These are phyloP conservation scores for Girardinus metallicus DNA, from an alignment of 2,797 vertebrate genomes.

Conservation along the genomic window DNA sequence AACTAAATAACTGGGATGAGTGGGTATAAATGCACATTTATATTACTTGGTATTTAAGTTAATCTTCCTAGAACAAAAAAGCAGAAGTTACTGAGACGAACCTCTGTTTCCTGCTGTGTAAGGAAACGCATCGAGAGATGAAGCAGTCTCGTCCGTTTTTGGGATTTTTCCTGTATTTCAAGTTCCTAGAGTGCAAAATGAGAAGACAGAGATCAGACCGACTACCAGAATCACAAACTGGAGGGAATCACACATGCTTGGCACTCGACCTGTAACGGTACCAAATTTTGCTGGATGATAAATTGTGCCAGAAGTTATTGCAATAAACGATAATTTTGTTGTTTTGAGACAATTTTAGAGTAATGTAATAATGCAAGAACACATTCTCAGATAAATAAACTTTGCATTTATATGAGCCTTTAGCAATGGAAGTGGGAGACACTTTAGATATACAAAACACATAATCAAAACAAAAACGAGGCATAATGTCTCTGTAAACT, in stretches of 20 bases:
- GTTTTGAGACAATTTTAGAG: too few relatives aligned
- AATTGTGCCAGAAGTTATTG: too few relatives aligned
- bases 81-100: background rate
- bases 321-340: too few relatives aligned
- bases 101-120: background rate
- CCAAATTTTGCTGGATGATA: too few relatives aligned
- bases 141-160: background rate
- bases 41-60: background rate
- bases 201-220: slow-evolving; percentile 34
- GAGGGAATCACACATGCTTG: slow-evolving; percentile 9
- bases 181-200: background rate
- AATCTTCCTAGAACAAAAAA: background rate
- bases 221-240: slow-evolving; percentile 27
- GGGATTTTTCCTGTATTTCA: background rate
- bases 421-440: too few relatives aligned
- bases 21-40: background rate
- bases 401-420: too few relatives aligned
- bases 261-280: background rate
- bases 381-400: too few relatives aligned
- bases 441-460: too few relatives aligned
- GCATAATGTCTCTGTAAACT: too few relatives aligned
- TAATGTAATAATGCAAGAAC: too few relatives aligned
- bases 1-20: background rate
- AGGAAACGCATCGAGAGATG: background rate
- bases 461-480: too few relatives aligned